Percentiles rank a stretch among this genome's conserved stretches.
Evolutionary conservation across 2,797 vertebrate genomes (phyloP).

Genomic region (Myotis myotis): DNA sequence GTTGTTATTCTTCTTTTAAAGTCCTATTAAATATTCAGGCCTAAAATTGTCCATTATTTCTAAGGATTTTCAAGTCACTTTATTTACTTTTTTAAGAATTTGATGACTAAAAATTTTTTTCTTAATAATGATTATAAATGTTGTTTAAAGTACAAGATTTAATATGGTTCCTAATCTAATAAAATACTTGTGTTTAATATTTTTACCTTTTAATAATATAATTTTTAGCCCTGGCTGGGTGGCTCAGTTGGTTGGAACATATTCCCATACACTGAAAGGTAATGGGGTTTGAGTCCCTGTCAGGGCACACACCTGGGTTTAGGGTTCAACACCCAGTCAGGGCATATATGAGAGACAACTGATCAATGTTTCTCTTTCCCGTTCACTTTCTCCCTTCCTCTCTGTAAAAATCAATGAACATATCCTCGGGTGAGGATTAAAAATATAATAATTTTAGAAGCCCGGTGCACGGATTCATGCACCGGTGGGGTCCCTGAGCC

Average conservation of each 20-base stretch:
- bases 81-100: slow-evolving; percentile 36
- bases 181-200: not conserved
- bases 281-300: not conserved
- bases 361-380: not conserved
- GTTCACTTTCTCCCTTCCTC: not conserved
- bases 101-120: not conserved
- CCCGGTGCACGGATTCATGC: too few relatives aligned
- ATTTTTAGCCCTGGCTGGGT: not conserved
- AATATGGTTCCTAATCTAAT: not conserved
- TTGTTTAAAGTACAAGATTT: slow-evolving; percentile 12
- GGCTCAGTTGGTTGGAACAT: not conserved
- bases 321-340: not conserved
- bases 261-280: not conserved
- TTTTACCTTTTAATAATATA: slow-evolving; percentile 17
- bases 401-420: not conserved
- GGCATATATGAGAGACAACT: not conserved
- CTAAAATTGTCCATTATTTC: slow-evolving; percentile 9
- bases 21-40: not conserved
- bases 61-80: slow-evolving; percentile 2
- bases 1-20: not conserved
- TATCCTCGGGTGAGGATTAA: not conserved
- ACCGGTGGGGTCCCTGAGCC: too few relatives aligned
- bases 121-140: not conserved
- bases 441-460: not conserved
- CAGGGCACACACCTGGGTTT: not conserved